These are phyloP conservation scores for Aethina tumida DNA, from an alignment of 1,140 invertebrate species.

Conservation along the genomic window DNA sequence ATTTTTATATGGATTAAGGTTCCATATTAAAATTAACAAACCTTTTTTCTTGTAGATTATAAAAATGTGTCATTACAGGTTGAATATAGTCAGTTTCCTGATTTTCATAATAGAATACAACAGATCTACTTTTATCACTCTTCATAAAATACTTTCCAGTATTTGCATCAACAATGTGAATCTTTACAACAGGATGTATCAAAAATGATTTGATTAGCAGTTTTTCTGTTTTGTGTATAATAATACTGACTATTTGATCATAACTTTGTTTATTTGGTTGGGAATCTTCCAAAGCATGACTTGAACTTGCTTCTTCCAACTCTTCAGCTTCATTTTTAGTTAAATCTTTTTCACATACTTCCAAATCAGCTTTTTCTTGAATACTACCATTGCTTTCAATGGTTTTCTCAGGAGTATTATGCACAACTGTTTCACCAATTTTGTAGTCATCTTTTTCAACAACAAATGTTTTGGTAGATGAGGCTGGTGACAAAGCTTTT, in stretches of 20 bases:
- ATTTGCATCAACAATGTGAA: constrained; percentile 25
- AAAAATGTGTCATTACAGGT: constrained; percentile 21
- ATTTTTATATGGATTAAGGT: constrained; percentile 5
- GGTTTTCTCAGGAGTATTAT: constrained; percentile 3
- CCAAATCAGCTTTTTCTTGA: not conserved
- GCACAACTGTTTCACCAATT: constrained; percentile 3
- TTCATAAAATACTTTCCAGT: constrained; percentile 22
- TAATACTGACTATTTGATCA: constrained; percentile 19
- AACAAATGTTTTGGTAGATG: constrained; percentile 3
- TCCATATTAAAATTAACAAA: constrained; percentile 14
- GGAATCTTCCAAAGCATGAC: constrained; percentile 2
- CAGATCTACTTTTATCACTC: constrained; percentile 19
- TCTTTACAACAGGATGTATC: constrained; percentile 27
- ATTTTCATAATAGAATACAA: constrained; percentile 21
- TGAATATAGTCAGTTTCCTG: constrained; percentile 19
- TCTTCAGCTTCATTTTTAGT: constrained; percentile 6
- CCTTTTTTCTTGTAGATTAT: constrained; percentile 26
- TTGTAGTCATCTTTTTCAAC: not conserved
- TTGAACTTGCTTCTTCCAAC: not conserved
- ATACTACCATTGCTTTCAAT: constrained; percentile 2
- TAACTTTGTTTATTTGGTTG: constrained; percentile 11
- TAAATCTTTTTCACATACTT: constrained; percentile 4
- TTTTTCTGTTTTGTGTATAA: constrained; percentile 22
- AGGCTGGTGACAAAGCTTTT: constrained; percentile 2
- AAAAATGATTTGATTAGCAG: constrained; percentile 20